Base-by-base conservation (phyloP, 2,797 vertebrate genomes). In the Scomberomorus guttatus region DNA sequence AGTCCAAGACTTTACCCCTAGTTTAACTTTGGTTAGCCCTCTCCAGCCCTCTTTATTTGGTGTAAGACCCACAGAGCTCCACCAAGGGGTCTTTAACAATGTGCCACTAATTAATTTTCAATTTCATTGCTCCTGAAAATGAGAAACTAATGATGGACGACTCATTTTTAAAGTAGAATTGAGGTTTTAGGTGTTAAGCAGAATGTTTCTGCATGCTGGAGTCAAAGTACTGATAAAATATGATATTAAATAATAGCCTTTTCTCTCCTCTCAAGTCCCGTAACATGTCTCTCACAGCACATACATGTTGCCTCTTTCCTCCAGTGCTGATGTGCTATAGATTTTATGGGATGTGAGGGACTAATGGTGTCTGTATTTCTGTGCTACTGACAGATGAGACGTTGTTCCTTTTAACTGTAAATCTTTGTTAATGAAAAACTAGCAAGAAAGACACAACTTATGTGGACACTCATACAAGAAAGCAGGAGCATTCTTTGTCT, bases 351-450 rank as follows among this genome's bases (percentile, higher is more conserved):
- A 50, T n/a, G n/a, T 68, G 20, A 27, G 25, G 24, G 10, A 24
- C n/a, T 14, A 12, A 27, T 27, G 25, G 4, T 8, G 29, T 58
- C 14, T 44, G 20, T 37, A 57, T 48, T 34, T 57, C 54, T 56
- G 29, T 66, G 29, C 25, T 61, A 13, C 32, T 68, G 9, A 32
- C 9, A 37, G 11, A 37, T 37, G 37, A 37, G 11, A 9, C 18
- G 12, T 54, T 13, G 13, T n/a, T 64, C 25, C 20, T 56, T 61
- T 58, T 15, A 20, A 63, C 24, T 24, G 27, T 54, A 4, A 46
- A 51, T 65, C 22, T 58, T 22, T 55, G 15, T 69, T n/a, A 9
- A 69, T 54, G 20, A 39, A 76, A 65, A 50, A 24, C 42, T 50
- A 51, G 34, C 54, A 65, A 0, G 37, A 0, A 0, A 32, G 18